These are phyloP conservation scores for Amorpha juglandis DNA, from an alignment of 2,888 invertebrate genomes.

Conservation along the genomic window DNA sequence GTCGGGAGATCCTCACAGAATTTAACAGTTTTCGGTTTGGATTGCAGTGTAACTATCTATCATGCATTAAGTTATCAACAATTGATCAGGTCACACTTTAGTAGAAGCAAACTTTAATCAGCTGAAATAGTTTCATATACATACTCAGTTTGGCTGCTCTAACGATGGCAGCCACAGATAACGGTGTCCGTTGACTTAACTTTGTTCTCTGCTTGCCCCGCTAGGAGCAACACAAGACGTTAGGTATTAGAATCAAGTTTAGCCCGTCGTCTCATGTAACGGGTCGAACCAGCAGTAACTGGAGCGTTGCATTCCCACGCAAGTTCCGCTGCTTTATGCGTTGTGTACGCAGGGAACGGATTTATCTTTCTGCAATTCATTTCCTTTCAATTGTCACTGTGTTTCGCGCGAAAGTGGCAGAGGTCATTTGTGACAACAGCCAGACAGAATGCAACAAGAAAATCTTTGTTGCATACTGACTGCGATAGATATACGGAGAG, in stretches of 20 bases:
- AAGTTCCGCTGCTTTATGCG: slow-evolving; percentile 55
- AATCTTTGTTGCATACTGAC: not conserved
- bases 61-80: too few relatives aligned
- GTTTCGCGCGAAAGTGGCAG: slow-evolving; percentile 50
- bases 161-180: not conserved
- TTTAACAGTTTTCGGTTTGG: too few relatives aligned
- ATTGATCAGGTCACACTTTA: too few relatives aligned
- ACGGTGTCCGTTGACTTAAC: not conserved
- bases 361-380: slow-evolving; percentile 64
- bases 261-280: slow-evolving; percentile 52
- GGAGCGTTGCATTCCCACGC: slow-evolving; percentile 78
- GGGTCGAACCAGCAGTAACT: slow-evolving; percentile 63
- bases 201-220: slow-evolving; percentile 17
- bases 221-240: slow-evolving; percentile 34
- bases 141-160: not conserved
- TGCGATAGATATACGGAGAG: slow-evolving; percentile 6
- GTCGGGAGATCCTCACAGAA: too few relatives aligned
- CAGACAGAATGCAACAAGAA: slow-evolving; percentile 15
- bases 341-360: slow-evolving; percentile 64
- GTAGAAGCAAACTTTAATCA: too few relatives aligned
- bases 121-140: too few relatives aligned
- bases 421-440: slow-evolving; percentile 23
- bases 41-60: too few relatives aligned
- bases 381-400: slow-evolving; percentile 56
- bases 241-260: slow-evolving; percentile 34